Percentiles rank a stretch among this genome's conserved stretches.
Evolutionary conservation across 37 sponge, comb jelly and placozoan species (phyloP).

Genomic region (Crambe crambe): DNA sequence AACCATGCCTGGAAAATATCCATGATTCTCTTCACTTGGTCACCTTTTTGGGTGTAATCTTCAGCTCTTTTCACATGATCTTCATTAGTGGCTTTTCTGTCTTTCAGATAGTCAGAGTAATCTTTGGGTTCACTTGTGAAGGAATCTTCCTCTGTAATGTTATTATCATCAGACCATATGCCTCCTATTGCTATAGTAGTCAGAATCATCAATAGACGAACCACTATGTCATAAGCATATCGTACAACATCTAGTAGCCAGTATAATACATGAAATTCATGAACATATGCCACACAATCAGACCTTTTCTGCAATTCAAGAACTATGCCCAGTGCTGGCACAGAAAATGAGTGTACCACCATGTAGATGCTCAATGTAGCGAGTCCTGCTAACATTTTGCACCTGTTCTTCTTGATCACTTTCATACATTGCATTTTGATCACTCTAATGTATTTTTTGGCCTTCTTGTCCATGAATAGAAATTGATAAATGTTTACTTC

Average conservation of each 20-base stretch:
- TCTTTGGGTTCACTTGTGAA: not conserved
- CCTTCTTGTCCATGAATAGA: too few relatives aligned
- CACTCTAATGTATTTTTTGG: not conserved
- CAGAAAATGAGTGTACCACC: not conserved
- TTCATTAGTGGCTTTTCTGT: not conserved
- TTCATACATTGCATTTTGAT: not conserved
- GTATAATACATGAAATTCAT: not conserved
- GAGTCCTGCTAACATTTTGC: not conserved
- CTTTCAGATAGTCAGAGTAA: not conserved
- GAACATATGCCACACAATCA: not conserved
- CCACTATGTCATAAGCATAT: not conserved
- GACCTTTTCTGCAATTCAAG: not conserved
- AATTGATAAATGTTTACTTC: not conserved
- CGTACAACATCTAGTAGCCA: not conserved
- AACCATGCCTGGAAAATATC: conserved; percentile 2
- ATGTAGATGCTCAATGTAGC: not conserved
- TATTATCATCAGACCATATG: not conserved
- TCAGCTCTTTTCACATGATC: not conserved
- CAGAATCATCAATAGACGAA: not conserved
- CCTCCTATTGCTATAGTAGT: not conserved
- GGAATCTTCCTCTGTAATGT: not conserved
- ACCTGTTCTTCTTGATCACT: not conserved
- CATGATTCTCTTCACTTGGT: not conserved
- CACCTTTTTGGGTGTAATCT: not conserved
- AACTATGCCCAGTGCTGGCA: not conserved